Conservation (phyloP, 2,113 vertebrate genomes). For the Theristicus caerulescens region DNA sequence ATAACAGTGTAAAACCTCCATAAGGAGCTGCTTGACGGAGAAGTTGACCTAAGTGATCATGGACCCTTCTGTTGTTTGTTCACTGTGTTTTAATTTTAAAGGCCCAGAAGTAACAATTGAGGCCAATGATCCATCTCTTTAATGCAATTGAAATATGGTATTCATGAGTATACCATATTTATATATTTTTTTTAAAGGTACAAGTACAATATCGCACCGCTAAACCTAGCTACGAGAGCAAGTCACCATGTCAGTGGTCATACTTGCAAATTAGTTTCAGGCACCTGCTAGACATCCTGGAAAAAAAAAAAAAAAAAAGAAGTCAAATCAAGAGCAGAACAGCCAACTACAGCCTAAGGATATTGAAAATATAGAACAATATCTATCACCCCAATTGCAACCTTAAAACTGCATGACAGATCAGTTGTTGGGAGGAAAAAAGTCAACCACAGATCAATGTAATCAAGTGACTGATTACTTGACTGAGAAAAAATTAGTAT, state of each 20-base stretch:
- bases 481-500: constrained; percentile 6
- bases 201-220: background rate
- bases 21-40: background rate
- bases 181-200: background rate
- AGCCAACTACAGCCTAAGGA: background rate
- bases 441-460: background rate
- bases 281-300: background rate
- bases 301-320: background rate
- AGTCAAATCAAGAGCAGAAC: background rate
- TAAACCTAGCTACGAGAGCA: background rate
- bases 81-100: background rate
- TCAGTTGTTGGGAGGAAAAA: background rate
- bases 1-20: background rate
- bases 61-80: background rate
- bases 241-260: background rate
- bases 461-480: constrained; percentile 23
- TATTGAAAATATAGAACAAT: background rate
- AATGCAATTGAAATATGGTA: background rate
- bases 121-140: background rate
- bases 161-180: background rate
- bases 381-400: background rate
- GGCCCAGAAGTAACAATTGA: background rate
- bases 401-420: background rate
- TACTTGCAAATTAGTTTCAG: background rate
- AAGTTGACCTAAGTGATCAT: background rate